phyloP scores from a whole-genome alignment of 2,113 vertebrate genomes.

The Ceyx cyanopectus region DNA sequence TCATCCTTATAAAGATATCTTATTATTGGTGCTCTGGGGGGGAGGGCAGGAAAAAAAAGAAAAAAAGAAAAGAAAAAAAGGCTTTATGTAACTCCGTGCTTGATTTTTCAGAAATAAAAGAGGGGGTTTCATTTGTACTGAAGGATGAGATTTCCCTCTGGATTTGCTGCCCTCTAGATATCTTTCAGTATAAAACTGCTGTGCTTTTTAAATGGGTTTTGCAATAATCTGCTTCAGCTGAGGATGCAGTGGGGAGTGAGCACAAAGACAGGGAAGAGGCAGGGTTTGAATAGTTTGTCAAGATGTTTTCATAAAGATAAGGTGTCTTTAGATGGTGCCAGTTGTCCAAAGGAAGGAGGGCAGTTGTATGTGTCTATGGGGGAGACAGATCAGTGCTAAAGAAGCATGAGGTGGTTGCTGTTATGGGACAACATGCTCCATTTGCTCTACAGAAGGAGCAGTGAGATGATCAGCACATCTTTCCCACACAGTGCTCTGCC shows the following conservation, averaged over 20 bases:
- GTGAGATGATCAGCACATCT: neutral
- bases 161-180: slow-evolving; percentile 70
- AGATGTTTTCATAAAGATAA: neutral
- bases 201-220: slow-evolving; percentile 55
- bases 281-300: neutral
- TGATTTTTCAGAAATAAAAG: slow-evolving; percentile 51
- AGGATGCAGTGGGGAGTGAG: neutral
- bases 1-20: neutral
- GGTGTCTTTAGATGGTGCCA: neutral
- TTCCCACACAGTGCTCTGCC: neutral
- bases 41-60: neutral
- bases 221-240: slow-evolving; percentile 26
- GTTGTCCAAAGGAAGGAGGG: neutral
- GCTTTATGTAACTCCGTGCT: neutral
- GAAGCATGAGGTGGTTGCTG: neutral
- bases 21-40: neutral
- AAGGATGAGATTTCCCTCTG: slow-evolving; percentile 60
- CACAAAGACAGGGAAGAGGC: neutral
- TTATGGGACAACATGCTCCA: neutral
- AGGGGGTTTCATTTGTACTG: slow-evolving; percentile 33
- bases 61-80: neutral
- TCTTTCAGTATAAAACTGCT: slow-evolving; percentile 59
- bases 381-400: neutral
- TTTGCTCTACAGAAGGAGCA: neutral
- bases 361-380: neutral